Conservation (phyloP, 2,113 vertebrate species). For the Holacanthus passer region DNA sequence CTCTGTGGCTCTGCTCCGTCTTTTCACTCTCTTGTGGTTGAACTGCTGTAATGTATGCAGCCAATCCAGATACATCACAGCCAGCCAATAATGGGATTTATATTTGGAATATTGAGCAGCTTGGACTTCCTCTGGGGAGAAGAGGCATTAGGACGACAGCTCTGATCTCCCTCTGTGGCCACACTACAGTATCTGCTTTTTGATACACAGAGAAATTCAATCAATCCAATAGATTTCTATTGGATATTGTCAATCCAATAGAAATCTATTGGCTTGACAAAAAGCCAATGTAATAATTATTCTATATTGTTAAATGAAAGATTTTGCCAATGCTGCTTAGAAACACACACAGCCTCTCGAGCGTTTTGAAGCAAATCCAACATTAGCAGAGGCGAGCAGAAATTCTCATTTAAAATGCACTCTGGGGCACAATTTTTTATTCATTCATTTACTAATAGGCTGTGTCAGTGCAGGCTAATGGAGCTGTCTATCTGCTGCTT, state of each 20-base stretch:
- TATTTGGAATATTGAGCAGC: constrained; percentile 54
- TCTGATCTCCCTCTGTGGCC: constrained; percentile 5
- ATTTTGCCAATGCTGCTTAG: background rate
- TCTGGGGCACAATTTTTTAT: background rate
- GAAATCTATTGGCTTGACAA: constrained; percentile 7
- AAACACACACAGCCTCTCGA: background rate
- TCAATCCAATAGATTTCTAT: no score
- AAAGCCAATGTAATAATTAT: constrained; percentile 2
- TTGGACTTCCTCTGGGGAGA: constrained; percentile 35
- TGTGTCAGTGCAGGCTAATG: constrained; percentile 2
- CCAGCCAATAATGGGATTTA: constrained; percentile 49
- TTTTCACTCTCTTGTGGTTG: constrained; percentile 15
- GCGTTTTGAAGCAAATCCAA: background rate
- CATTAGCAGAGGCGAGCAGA: background rate
- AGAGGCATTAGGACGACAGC: constrained; percentile 22
- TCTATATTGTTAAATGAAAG: background rate
- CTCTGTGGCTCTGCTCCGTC: background rate
- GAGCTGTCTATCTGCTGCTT: background rate
- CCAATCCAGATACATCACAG: constrained; percentile 42
- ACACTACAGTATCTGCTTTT: background rate
- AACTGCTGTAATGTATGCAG: constrained; percentile 42
- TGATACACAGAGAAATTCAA: background rate
- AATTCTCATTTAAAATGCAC: background rate
- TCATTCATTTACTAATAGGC: constrained; percentile 9
- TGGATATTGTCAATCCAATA: no score